Evolutionary conservation across 2,113 vertebrate genomes (phyloP), one percentile per base, ranked within the genome.

Genomic region (Nibea albiflora): DNA sequence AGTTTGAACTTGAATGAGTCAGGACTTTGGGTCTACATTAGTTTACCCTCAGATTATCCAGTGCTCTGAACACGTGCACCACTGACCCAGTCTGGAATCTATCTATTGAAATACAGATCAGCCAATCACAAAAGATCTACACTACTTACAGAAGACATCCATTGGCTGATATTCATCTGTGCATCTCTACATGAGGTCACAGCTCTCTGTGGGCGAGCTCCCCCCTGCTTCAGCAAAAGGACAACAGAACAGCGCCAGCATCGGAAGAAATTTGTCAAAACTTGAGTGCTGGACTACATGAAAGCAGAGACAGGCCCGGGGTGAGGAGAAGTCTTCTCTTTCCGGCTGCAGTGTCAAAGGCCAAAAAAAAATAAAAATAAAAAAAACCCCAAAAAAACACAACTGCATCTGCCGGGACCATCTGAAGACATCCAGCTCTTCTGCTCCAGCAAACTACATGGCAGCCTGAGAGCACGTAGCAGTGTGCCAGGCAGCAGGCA

Each of bases 351-450:
- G 85, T 83, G 83, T 88, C 66, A 87, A 81, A 78, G 15, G 62
- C 56, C 11, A 46, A 73, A 49, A 74, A 53, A 17, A 31, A 31
- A 31, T 4, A 31, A 31, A 8, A 35, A 35, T 7, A 35, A 8
- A 35, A 6, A 35, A 35, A n/a, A n/a, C n/a, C n/a, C n/a, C n/a
- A n/a, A n/a, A 35, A 6, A 35, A 67, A 66, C 62, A 73, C 20
- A 71, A 47, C 75, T 85, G 88, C 91, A 92, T 92, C 93, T 92
- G 90, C 68, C 17, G 53, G 73, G 80, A 35, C 82, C 89, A 81
- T 91, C 88, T 92, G 87, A 90, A 88, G 80, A 88, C 75, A 88
- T 89, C 75, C 84, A 81, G 78, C 74, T 82, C 79, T 81, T 85
- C 78, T 89, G 88, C 82, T 84, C 75, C 65, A 81, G 72, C 73